A percentile compares a stretch with the other conserved stretches of the same genome.
phyloP scores from a whole-genome alignment of 35 echinoderm and acorn worm species.

The Nesometra sesokonis region DNA sequence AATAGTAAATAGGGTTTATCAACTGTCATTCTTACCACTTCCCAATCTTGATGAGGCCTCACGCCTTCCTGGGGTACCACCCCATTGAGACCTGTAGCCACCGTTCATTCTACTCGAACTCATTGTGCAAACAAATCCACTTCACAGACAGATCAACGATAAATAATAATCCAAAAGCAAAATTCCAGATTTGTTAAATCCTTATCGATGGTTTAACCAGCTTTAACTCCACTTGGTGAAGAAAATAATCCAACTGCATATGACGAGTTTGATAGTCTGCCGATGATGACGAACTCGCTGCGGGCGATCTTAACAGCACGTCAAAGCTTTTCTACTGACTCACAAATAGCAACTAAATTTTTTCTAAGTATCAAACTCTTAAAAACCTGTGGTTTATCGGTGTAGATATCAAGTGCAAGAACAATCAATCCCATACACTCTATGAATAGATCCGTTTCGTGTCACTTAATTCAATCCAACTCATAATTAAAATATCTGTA shows the following conservation, averaged over 20 bases:
- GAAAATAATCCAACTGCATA: neutral
- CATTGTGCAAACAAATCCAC: neutral
- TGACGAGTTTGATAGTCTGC: neutral
- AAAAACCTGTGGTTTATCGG: neutral
- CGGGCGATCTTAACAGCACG: neutral
- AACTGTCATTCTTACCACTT: neutral
- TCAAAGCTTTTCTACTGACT: neutral
- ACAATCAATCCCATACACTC: neutral
- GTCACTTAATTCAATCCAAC: neutral
- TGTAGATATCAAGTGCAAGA: neutral
- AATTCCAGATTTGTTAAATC: neutral
- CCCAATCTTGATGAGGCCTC: neutral
- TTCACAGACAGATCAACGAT: neutral
- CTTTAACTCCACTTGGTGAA: neutral
- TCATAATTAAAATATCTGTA: neutral
- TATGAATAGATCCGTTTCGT: neutral
- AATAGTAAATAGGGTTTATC: too few relatives aligned
- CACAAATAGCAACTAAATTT: neutral
- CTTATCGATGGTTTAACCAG: neutral
- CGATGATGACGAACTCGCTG: neutral
- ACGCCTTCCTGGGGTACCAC: neutral
- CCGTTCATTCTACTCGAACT: neutral
- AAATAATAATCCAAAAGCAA: neutral
- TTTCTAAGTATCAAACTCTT: neutral
- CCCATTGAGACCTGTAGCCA: neutral